Base-by-base conservation (phyloP, 2,113 vertebrate genomes). In the Campylomormyrus tamandua region DNA sequence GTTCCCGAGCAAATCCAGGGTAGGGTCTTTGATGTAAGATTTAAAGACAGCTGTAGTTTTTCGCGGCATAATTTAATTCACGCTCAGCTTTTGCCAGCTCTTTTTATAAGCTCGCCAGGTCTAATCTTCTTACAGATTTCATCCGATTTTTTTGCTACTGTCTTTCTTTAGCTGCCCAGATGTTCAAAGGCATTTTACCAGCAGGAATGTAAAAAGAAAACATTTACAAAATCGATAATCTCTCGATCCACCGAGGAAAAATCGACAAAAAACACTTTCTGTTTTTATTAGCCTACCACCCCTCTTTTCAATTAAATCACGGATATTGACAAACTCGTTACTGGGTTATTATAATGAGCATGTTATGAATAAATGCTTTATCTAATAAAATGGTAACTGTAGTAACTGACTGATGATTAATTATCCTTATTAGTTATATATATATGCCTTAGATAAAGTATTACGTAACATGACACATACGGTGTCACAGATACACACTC, bases 71-170 rank as follows among this genome's bases (percentile, higher is more conserved):
- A 89, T 92, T 91, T 53, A 90, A 91, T 93, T 92, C 87, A 90
- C 89, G 91, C 83, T 89, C 89, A 49, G 87, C 77, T 90, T 90
- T 83, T 52, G 87, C 89, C 56, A 66, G 87, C 87, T 91, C 90
- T 91, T 89, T 45, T 27, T 88, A 90, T 89, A 90, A 92, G 90
- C 90, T 80, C 87, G 91, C 90, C 89, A 80, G 58, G 66, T 83
- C 89, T 92, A 93, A 93, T 93, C 92, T 92, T 89, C 91, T 92
- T 93, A 93, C 50, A 91, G 89, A 89, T 87, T 89, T 58, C 70
- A 91, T 92, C 91, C 91, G 91, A 91, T 90, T 90, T 74, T 77
- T 83, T 89, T 89, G 90, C 91, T 89, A 42, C 49, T 9, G 27
- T 50, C 90, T 89, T 90, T 91, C 49, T 90, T 74, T 89, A 58